Evolutionary conservation across 2,888 invertebrate species (phyloP).

Genomic region (Cosmopolites sordidus): DNA sequence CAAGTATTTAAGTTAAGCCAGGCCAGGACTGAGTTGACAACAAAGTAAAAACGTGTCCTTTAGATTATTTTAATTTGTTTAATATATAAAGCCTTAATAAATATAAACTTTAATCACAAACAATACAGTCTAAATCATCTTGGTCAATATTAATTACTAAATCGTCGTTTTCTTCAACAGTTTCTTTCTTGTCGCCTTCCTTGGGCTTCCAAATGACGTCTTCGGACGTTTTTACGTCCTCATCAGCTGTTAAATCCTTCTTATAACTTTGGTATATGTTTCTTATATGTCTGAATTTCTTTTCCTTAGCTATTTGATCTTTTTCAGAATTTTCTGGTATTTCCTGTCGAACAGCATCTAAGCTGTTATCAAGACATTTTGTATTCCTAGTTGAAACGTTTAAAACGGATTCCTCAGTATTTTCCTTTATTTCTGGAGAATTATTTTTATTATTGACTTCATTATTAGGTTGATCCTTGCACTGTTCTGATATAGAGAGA

Average conservation of each 20-base stretch:
- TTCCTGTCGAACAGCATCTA: background rate
- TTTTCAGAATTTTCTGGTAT: background rate
- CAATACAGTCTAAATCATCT: slow-evolving; percentile 35
- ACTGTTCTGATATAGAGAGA: too few relatives aligned
- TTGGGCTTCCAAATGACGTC: slow-evolving; percentile 19
- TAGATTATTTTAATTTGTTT: too few relatives aligned
- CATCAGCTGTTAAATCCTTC: slow-evolving; percentile 18
- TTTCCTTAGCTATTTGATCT: slow-evolving; percentile 8
- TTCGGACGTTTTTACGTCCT: slow-evolving; percentile 15
- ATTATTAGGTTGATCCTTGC: too few relatives aligned
- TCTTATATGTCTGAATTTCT: slow-evolving; percentile 11
- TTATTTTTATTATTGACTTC: too few relatives aligned
- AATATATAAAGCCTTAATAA: too few relatives aligned
- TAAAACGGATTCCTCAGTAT: too few relatives aligned
- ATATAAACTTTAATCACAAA: slow-evolving; percentile 31
- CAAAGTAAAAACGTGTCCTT: too few relatives aligned
- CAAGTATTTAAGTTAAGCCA: too few relatives aligned
- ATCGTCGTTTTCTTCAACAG: slow-evolving; percentile 31
- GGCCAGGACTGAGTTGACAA: too few relatives aligned
- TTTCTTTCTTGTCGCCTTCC: background rate
- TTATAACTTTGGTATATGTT: slow-evolving; percentile 23
- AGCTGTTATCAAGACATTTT: background rate
- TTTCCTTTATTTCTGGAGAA: too few relatives aligned
- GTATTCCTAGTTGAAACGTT: too few relatives aligned
- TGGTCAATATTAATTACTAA: slow-evolving; percentile 36